Conservation (phyloP, 1,140 invertebrate genomes). For the Pogonomyrmex californicus region DNA sequence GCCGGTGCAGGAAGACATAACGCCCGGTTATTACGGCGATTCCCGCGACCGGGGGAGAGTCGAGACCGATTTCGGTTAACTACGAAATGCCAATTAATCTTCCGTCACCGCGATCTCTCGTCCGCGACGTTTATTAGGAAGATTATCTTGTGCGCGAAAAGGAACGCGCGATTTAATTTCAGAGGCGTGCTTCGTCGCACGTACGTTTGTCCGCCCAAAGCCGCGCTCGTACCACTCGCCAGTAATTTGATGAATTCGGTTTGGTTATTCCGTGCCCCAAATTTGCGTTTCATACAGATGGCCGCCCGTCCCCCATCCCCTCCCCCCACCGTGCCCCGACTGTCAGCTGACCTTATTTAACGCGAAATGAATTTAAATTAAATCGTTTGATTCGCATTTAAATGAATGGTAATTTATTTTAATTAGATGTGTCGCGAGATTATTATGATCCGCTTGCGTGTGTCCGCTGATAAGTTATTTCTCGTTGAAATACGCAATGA, state of each 20-base stretch:
- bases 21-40: neutral
- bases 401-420: slow-evolving; percentile 60
- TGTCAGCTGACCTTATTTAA: slow-evolving; percentile 46
- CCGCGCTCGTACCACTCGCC: neutral
- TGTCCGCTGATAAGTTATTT: slow-evolving; percentile 23
- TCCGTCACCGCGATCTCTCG: neutral
- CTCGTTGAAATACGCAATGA: neutral
- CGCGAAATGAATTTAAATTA: slow-evolving; percentile 63
- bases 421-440: slow-evolving; percentile 38
- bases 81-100: slow-evolving; percentile 22
- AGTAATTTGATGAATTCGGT: slow-evolving; percentile 46
- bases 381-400: slow-evolving; percentile 57
- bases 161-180: slow-evolving; percentile 14
- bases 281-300: slow-evolving; percentile 39
- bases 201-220: neutral
- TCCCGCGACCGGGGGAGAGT: neutral
- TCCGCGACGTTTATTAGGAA: neutral
- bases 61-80: slow-evolving; percentile 1
- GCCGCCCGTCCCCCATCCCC: neutral
- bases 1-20: neutral
- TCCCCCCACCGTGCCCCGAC: neutral
- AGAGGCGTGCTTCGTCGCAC: neutral
- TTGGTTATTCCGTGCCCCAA: slow-evolving; percentile 44
- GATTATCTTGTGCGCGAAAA: slow-evolving; percentile 14
- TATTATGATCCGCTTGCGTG: slow-evolving; percentile 21